phyloP scores from a whole-genome alignment of 2,113 vertebrate species.

The Sorex araneus region DNA sequence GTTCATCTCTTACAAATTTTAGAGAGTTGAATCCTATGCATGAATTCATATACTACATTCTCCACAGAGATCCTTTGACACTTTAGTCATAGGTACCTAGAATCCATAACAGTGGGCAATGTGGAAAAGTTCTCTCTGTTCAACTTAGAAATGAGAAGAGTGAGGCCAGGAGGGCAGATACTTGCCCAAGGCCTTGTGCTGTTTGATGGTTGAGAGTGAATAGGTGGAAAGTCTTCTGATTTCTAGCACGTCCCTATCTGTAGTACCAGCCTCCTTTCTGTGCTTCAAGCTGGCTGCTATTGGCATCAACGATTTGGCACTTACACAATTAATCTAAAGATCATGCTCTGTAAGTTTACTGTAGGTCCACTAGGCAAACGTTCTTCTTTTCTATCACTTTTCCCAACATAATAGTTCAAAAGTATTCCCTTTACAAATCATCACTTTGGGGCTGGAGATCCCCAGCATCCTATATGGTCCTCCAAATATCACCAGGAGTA shows the following conservation, averaged over 20 bases:
- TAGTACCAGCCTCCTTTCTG: neutral
- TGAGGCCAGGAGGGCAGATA: neutral
- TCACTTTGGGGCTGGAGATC: too few relatives aligned
- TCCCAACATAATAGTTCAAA: too few relatives aligned
- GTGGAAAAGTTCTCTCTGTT: neutral
- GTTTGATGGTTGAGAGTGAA: neutral
- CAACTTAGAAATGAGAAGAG: neutral
- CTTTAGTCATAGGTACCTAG: neutral
- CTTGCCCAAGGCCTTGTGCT: neutral
- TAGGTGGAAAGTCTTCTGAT: neutral
- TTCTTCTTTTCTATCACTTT: neutral
- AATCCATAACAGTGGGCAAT: neutral
- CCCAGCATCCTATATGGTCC: too few relatives aligned
- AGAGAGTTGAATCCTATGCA: neutral
- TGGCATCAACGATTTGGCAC: neutral
- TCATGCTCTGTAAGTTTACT: neutral
- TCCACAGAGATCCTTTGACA: neutral
- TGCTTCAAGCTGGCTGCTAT: too few relatives aligned
- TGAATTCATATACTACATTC: neutral
- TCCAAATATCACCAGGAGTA: too few relatives aligned
- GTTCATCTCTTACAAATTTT: neutral
- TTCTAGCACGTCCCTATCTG: neutral
- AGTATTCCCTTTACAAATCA: too few relatives aligned
- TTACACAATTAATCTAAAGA: too few relatives aligned
- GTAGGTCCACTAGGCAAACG: neutral